Evolutionary conservation across 2,797 vertebrate species (phyloP), one percentile per base, ranked within the genome.

Genomic region (Neomorphus geoffroyi): DNA sequence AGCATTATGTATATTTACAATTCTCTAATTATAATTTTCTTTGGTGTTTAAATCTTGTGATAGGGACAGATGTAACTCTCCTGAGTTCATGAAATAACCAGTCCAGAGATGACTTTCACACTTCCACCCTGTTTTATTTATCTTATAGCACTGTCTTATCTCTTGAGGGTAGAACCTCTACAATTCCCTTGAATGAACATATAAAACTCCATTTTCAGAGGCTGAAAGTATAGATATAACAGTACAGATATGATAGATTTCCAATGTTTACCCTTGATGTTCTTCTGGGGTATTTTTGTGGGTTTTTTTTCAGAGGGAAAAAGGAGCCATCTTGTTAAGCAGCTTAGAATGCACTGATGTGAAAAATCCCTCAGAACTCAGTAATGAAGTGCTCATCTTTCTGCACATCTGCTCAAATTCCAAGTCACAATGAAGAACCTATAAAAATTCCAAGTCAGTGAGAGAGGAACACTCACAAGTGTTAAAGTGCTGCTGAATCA

Each of bases 331-430:
- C 45, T 80, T 80, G 62, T 92, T 91, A 96, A 96, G 85, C 33
- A 95, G n/a, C 39, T 91, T 85, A 82, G 58, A 83, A 83, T 45
- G 57, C 84, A 96, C 37, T 70, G 75, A 91, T 79, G 67, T 79
- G 78, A 90, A 78, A 93, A 78, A 87, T 92, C 61, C 13, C 62
- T 91, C n/a, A 54, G 54, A 93, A 93, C 83, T 88, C 53, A 88
- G 32, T 62, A 90, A 86, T 57, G 61, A 86, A 35, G 21, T 64
- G 61, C 91, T 91, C 30, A 7, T 95, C 33, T 87, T 86, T 35
- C 64, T 88, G 86, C 48, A 92, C 61, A 81, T 93, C 81, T 97
- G 89, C 73, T 97, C 77, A 88, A 58, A 58, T 80, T 94, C 21
- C 75, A 81, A 85, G 35, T 73, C 92, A 93, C 10, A 0, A 58